phyloP scores from a whole-genome alignment of 2,888 invertebrate species.

The Aleiodes testaceus region DNA sequence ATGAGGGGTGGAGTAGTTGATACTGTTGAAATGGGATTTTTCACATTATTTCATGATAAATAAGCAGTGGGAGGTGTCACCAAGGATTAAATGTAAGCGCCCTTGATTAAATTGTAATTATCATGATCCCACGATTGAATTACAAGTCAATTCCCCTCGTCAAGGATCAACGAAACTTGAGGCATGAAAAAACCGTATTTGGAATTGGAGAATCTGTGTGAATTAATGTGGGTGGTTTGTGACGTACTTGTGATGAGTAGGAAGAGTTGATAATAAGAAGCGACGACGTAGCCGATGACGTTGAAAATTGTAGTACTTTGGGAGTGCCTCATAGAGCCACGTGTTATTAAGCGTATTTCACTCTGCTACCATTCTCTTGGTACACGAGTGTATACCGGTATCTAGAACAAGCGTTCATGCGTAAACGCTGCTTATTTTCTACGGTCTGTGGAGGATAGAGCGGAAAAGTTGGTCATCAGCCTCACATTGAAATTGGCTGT shows the following conservation, averaged over 20 bases:
- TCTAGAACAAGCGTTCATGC: constrained; percentile 14
- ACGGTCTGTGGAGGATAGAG: constrained; percentile 15
- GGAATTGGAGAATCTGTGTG: constrained; percentile 44
- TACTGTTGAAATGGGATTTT: not conserved
- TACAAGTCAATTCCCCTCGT: constrained; percentile 44
- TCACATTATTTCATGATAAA: not conserved
- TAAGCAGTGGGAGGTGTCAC: not conserved
- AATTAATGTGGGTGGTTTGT: constrained; percentile 48
- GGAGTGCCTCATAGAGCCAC: constrained; percentile 19
- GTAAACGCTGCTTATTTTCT: constrained; percentile 16
- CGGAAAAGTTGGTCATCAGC: constrained; percentile 26
- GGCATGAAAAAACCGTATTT: constrained; percentile 45
- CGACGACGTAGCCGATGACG: constrained; percentile 23
- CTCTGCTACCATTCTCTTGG: constrained; percentile 13
- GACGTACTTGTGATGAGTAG: constrained; percentile 4
- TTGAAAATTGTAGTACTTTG: constrained; percentile 31
- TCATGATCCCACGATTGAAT: constrained; percentile 37
- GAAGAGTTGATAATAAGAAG: constrained; percentile 29
- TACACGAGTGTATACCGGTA: not conserved
- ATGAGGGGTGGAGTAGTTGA: not conserved
- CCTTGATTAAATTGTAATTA: constrained; percentile 50
- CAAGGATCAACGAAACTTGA: constrained; percentile 24
- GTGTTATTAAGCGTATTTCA: constrained; percentile 1
- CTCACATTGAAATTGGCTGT: constrained; percentile 2
- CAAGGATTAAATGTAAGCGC: not conserved